A percentile compares a stretch with the other conserved stretches of the same genome.
Evolutionary conservation across 2,888 invertebrate species (phyloP).

Genomic region (Adelphocoris suturalis): DNA sequence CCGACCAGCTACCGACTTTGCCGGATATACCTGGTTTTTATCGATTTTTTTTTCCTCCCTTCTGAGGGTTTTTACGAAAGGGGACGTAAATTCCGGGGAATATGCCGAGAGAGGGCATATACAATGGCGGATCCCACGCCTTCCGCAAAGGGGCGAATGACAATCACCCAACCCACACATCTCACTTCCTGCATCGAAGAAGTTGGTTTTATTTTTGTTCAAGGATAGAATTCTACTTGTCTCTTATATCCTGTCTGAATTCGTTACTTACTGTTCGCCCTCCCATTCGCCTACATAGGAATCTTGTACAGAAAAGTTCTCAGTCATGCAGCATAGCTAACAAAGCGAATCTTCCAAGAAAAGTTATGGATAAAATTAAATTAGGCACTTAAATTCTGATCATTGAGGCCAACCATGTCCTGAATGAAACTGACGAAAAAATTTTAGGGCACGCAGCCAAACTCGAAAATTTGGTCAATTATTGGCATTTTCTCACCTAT

Average conservation of each 20-base stretch:
- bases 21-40: conserved; percentile 44
- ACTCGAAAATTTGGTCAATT: too few relatives aligned
- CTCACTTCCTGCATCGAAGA: background rate
- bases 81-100: conserved; percentile 22
- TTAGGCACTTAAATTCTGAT: too few relatives aligned
- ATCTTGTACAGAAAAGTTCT: too few relatives aligned
- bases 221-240: background rate
- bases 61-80: background rate
- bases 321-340: too few relatives aligned
- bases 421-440: too few relatives aligned
- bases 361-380: too few relatives aligned
- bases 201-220: background rate
- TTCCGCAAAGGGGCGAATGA: conserved; percentile 18
- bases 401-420: too few relatives aligned
- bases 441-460: too few relatives aligned
- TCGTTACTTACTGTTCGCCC: too few relatives aligned
- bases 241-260: background rate
- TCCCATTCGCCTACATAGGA: too few relatives aligned
- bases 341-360: too few relatives aligned
- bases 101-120: conserved; percentile 5
- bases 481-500: too few relatives aligned
- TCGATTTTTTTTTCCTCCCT: conserved; percentile 7
- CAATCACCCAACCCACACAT: background rate
- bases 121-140: background rate
- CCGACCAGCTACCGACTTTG: background rate